Evolutionary conservation across 2,113 vertebrate species (phyloP).

Genomic region (Petrocephalus zakoni): DNA sequence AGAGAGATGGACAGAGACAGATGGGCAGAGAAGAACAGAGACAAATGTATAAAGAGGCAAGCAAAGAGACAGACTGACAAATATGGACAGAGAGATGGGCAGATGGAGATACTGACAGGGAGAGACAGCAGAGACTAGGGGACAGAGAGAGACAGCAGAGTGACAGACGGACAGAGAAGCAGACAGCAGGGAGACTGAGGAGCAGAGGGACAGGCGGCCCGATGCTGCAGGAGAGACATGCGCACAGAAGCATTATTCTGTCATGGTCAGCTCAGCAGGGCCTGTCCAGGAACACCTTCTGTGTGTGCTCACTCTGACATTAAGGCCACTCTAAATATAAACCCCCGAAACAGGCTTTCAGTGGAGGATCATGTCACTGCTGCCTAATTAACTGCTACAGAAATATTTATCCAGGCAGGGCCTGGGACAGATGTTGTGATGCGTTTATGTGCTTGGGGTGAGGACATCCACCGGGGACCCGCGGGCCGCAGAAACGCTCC

Average conservation of each 20-base stretch:
- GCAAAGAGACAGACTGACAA: not conserved
- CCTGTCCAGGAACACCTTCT: not conserved
- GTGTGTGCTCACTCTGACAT: not conserved
- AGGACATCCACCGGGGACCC: constrained; percentile 18
- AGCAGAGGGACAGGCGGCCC: not conserved
- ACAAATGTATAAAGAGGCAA: not conserved
- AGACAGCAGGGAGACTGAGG: not conserved
- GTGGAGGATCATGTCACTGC: constrained; percentile 50
- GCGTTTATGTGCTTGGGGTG: constrained; percentile 59
- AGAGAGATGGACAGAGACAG: not conserved
- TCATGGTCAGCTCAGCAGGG: constrained; percentile 31
- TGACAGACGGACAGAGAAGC: not conserved
- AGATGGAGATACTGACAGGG: not conserved
- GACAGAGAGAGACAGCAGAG: not conserved
- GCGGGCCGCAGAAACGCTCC: not conserved
- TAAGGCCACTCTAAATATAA: constrained; percentile 18
- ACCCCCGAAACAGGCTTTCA: constrained; percentile 21
- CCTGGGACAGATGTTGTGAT: constrained; percentile 46
- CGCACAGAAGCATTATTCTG: not conserved
- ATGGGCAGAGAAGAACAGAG: not conserved
- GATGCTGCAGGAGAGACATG: not conserved
- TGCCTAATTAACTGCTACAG: constrained; percentile 64
- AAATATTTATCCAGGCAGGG: constrained; percentile 64
- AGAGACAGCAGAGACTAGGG: not conserved
- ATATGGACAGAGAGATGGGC: not conserved